Percentiles rank a stretch among this genome's conserved stretches.
Evolutionary conservation across 2,797 vertebrate species (phyloP).

Genomic region (Cossypha heuglini): DNA sequence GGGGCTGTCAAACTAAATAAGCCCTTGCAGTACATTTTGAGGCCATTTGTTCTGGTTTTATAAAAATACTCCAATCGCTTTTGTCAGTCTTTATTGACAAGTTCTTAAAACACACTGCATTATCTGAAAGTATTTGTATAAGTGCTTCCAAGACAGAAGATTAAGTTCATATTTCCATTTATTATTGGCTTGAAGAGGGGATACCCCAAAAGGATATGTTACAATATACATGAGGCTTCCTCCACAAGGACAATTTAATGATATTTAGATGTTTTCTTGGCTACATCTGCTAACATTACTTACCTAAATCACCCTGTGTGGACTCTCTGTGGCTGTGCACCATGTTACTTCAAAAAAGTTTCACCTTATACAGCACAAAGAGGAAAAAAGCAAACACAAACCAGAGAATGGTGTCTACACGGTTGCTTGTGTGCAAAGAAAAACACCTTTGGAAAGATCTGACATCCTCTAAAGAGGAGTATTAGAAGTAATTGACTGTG

Average conservation of each 20-base stretch:
- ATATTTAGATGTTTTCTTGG: background rate
- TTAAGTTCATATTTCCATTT: background rate
- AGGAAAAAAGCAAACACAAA: background rate
- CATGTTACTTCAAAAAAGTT: background rate
- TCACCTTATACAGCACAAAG: background rate
- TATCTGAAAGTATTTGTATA: background rate
- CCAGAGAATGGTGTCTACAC: fast-evolving
- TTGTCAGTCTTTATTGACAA: background rate
- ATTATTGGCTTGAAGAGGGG: background rate
- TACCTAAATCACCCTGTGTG: background rate
- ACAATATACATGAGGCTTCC: background rate
- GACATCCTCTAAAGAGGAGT: background rate
- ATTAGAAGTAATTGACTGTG: background rate
- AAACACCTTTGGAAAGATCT: background rate
- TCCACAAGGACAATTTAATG: background rate
- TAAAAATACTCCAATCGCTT: background rate
- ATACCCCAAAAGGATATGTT: background rate
- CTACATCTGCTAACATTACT: background rate
- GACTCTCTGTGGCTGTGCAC: background rate
- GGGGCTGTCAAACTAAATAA: background rate
- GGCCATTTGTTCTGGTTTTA: background rate
- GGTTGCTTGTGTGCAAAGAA: background rate
- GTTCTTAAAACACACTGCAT: background rate
- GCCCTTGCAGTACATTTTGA: background rate
- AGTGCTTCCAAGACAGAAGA: background rate